phyloP scores from a whole-genome alignment of 2,888 invertebrate genomes.

The Camponotus fellah region DNA sequence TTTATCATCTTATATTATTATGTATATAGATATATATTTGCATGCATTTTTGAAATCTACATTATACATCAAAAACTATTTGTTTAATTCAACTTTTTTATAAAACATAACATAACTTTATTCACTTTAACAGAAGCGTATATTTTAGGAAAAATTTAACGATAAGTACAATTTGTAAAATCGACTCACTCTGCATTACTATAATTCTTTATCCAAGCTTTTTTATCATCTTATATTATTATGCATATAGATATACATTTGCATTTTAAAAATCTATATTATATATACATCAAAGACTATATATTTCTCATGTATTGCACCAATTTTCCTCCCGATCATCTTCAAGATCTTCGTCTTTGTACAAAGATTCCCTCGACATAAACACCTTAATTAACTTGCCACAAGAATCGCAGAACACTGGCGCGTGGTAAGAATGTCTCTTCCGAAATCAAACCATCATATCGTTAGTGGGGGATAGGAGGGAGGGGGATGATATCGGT shows the following conservation, averaged over 20 bases:
- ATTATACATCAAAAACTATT: background rate
- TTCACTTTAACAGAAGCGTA: background rate
- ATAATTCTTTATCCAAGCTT: background rate
- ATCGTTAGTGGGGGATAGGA: background rate
- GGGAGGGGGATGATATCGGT: background rate
- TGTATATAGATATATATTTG: background rate
- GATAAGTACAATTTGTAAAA: background rate
- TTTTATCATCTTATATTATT: background rate
- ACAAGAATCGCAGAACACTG: slow-evolving; percentile 23
- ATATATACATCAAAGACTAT: background rate
- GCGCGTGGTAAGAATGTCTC: background rate
- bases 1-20: background rate
- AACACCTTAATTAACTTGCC: slow-evolving; percentile 3
- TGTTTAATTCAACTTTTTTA: background rate
- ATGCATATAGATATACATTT: background rate
- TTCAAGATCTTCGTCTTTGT: background rate
- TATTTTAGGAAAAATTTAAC: background rate
- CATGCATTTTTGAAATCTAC: background rate
- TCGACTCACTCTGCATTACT: background rate
- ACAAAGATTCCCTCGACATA: background rate
- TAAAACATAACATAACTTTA: background rate
- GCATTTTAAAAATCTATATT: background rate
- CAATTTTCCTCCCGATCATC: background rate
- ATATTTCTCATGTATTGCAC: background rate
- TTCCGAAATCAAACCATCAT: slow-evolving; percentile 19